Evolutionary conservation across 2,888 invertebrate species (phyloP), one percentile per base, ranked within the genome.

Genomic region (Mimumesa dahlbomi): DNA sequence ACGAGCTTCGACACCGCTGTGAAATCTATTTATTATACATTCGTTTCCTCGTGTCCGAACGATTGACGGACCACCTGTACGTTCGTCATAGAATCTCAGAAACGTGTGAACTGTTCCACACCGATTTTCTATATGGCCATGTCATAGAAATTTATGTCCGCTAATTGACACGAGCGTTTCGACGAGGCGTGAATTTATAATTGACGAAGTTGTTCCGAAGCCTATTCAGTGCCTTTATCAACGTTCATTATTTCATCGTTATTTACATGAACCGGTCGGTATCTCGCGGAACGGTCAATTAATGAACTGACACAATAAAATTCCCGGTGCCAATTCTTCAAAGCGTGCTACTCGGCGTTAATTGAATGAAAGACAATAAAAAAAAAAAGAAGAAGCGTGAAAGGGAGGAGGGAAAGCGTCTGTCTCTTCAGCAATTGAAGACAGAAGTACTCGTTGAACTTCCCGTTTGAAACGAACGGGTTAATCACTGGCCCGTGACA

Each of bases 401-500:
- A 45, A n/a, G 18, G n/a, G 29, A 22, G 9, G 14, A 40, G 29
- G 19, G 25, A 38, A n/a, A 13, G 53, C 34, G 45, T 43, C 29
- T 9, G 19, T 43, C 21, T 49, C 38, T 42, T 34, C 22, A n/a
- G 31, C 67, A 56, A 62, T 56, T 63, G 59, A 58, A 52, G 21
- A 29, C 45, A 38, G 40, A 61, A 59, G 52, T 53, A 25, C 57
- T 54, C 58, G 34, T 56, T 57, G 38, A 71, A 71, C 69, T 75
- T 53, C 53, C 45, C 43, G 53, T 54, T 42, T 38, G 40, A 58
- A 64, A 74, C 61, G 62, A 68, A 68, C 59, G 61, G 67, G 75
- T 76, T 76, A 83, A 78, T 78, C 77, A 81, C 67, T 69, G 61
- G 63, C 50, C 46, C 70, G 58, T 74, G 75, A 73, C 76, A 75